Conservation (phyloP, 2,113 vertebrate species). For the Vireo altiloquus region DNA sequence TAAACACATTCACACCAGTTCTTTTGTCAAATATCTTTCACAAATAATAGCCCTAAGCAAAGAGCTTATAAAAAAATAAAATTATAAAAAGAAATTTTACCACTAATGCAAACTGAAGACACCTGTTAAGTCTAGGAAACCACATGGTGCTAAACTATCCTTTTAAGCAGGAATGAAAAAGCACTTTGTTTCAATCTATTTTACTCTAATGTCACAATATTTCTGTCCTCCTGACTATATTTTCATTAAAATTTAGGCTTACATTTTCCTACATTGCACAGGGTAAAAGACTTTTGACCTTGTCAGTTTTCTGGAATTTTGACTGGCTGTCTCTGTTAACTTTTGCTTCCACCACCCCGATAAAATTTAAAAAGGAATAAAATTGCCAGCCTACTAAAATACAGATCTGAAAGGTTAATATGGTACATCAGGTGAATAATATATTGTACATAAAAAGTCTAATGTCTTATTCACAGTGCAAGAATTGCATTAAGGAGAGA, state of each 20-base stretch:
- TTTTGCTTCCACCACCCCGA: neutral
- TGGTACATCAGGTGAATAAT: neutral
- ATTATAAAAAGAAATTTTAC: neutral
- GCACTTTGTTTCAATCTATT: neutral
- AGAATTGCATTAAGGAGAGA: constrained; percentile 17
- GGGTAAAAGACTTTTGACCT: neutral
- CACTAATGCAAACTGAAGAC: neutral
- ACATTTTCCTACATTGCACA: neutral
- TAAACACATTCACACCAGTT: neutral
- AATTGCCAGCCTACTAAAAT: neutral
- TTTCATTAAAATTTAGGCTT: neutral
- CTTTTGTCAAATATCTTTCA: neutral
- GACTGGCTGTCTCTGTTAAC: neutral
- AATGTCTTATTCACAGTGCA: neutral
- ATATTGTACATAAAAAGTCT: constrained; percentile 36
- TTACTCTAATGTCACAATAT: neutral
- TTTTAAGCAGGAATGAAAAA: neutral
- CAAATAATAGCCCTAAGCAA: neutral
- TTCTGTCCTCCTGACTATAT: neutral
- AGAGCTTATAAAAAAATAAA: neutral
- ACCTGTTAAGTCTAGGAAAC: neutral
- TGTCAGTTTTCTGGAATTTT: neutral
- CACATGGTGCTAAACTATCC: neutral
- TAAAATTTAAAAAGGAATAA: neutral
- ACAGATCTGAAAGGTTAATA: constrained; percentile 38